Conservation (phyloP, 2,113 vertebrate genomes). For the Solenodon paradoxus region DNA sequence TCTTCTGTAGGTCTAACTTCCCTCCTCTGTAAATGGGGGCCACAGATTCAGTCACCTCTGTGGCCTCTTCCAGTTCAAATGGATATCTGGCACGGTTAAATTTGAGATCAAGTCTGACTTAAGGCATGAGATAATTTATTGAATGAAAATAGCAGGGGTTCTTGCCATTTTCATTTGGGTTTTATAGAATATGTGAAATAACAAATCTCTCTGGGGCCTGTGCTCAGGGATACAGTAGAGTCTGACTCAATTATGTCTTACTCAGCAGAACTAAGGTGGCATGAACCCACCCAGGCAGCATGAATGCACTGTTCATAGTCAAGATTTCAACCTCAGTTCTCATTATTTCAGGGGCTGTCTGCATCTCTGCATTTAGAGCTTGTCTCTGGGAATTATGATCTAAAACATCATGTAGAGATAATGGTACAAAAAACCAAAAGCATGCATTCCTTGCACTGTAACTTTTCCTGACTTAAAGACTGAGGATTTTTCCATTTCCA, state of each 20-base stretch:
- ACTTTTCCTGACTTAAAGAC: conserved; percentile 45
- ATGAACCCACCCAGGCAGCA: not conserved
- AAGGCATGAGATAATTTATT: not conserved
- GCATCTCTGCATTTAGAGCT: not conserved
- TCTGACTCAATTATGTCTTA: not conserved
- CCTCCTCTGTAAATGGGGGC: not conserved
- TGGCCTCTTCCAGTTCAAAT: not conserved
- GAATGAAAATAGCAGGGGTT: not conserved
- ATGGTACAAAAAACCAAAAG: conserved; percentile 21
- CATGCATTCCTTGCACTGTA: not conserved
- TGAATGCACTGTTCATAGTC: not conserved
- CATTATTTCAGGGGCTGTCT: not conserved
- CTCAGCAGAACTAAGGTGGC: not conserved
- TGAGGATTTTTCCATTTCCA: conserved; percentile 74
- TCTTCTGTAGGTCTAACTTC: not conserved
- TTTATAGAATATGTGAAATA: not conserved
- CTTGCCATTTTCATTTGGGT: not conserved
- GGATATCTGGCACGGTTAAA: not conserved
- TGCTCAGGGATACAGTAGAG: not conserved
- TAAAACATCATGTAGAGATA: conserved; percentile 53
- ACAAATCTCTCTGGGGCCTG: not conserved
- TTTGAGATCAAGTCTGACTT: not conserved
- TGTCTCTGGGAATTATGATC: conserved; percentile 18
- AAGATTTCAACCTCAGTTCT: not conserved
- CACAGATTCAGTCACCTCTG: not conserved